Conservation (phyloP, 2,113 vertebrate species). For the Parotia lawesii region DNA sequence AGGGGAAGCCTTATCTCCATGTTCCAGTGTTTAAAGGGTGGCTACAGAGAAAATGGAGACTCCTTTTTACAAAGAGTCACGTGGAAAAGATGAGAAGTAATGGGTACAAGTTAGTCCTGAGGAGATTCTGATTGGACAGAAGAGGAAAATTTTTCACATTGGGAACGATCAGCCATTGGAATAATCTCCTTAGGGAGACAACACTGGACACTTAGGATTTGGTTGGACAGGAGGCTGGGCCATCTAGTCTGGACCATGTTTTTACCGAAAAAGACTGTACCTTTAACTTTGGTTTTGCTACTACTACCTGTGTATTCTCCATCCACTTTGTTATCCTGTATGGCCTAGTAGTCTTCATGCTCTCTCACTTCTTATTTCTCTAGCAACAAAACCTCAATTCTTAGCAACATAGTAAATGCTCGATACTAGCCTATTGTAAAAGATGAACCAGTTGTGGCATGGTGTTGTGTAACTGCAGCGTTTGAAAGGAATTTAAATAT, state of each 20-base stretch:
- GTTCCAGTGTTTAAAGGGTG: not conserved
- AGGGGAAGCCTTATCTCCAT: not conserved
- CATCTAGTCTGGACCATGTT: not conserved
- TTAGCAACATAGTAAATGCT: not conserved
- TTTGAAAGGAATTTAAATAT: not conserved
- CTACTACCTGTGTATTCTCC: not conserved
- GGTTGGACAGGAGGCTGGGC: not conserved
- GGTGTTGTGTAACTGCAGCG: not conserved
- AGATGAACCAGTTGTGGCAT: not conserved
- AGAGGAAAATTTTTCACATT: not conserved
- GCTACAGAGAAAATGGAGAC: not conserved
- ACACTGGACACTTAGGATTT: not conserved
- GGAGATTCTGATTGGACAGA: not conserved
- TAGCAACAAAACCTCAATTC: not conserved
- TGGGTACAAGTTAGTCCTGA: not conserved
- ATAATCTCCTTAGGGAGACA: not conserved
- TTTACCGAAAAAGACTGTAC: not conserved
- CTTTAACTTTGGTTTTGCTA: not conserved
- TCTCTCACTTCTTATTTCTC: not conserved
- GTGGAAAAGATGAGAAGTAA: not conserved
- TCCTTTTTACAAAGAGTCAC: not conserved
- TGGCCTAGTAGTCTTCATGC: not conserved
- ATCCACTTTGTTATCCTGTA: not conserved
- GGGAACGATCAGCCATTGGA: not conserved
- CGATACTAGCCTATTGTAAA: rapidly evolving